Conservation (phyloP, 1,140 invertebrate genomes). For the Drosophila arizonae region DNA sequence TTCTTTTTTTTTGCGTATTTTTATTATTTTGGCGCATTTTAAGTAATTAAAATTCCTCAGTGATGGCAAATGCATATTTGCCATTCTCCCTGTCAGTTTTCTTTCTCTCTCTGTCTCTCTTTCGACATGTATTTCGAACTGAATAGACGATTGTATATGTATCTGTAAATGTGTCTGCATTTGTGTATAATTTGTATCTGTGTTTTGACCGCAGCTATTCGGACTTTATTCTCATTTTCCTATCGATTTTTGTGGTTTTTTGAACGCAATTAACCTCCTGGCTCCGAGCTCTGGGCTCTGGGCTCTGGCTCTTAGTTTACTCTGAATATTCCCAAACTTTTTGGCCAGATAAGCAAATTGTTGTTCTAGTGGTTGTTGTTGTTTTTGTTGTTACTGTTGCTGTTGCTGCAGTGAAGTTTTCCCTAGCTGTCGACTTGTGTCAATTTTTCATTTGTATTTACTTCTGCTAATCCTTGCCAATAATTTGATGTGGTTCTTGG, state of each 20-base stretch:
- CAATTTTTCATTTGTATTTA: slow-evolving; percentile 55
- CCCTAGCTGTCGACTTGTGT: slow-evolving; percentile 12
- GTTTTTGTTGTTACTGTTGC: slow-evolving; percentile 20
- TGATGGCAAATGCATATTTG: slow-evolving; percentile 38
- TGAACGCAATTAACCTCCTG: slow-evolving; percentile 50
- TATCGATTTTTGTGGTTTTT: slow-evolving; percentile 62
- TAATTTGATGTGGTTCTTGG: slow-evolving; percentile 49
- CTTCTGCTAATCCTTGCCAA: slow-evolving; percentile 54
- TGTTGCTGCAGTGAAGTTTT: slow-evolving; percentile 3
- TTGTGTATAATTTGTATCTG: neutral
- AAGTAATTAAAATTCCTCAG: slow-evolving; percentile 63
- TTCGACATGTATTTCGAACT: neutral
- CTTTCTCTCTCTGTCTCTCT: neutral
- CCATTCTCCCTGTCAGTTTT: neutral
- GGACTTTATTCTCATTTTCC: slow-evolving; percentile 55
- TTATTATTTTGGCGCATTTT: slow-evolving; percentile 52
- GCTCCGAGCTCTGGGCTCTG: neutral
- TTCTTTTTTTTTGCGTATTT: slow-evolving; percentile 22
- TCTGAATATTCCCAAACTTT: slow-evolving; percentile 40
- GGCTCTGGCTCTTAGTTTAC: slow-evolving; percentile 3
- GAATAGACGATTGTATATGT: neutral
- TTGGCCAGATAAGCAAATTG: slow-evolving; percentile 37
- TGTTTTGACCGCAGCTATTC: slow-evolving; percentile 33
- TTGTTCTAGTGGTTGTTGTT: slow-evolving; percentile 17
- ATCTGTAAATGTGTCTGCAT: slow-evolving; percentile 4